Evolutionary conservation across 2,797 vertebrate genomes (phyloP).

Genomic region (Okamejei kenojei): DNA sequence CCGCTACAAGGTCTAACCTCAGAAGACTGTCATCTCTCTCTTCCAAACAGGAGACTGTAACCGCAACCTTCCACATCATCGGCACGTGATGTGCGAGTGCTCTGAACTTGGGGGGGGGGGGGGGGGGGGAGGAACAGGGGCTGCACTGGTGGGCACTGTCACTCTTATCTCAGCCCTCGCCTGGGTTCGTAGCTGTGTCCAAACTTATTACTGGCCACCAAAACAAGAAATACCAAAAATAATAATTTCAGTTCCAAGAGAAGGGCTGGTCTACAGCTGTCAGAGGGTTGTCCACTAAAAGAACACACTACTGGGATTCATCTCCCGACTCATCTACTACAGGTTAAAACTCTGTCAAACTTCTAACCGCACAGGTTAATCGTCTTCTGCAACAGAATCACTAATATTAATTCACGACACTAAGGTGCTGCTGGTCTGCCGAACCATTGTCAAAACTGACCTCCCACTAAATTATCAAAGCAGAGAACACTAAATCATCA

Average conservation of each 20-base stretch:
- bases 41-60: too few relatives aligned
- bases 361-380: neutral
- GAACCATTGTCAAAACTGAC: neutral
- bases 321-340: neutral
- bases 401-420: conserved; percentile 11
- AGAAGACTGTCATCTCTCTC: neutral
- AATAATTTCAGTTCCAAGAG: neutral
- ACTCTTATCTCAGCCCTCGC: neutral
- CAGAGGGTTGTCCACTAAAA: neutral
- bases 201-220: neutral
- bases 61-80: too few relatives aligned
- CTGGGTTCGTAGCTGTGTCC: neutral
- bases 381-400: neutral
- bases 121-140: too few relatives aligned
- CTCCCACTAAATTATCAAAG: neutral
- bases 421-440: neutral
- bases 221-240: neutral
- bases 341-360: neutral
- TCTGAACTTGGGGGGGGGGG: too few relatives aligned
- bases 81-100: neutral
- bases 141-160: too few relatives aligned
- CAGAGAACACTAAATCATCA: conserved; percentile 7
- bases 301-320: neutral
- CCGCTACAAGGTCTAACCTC: neutral
- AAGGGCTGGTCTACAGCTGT: neutral